These are phyloP conservation scores for Leucophenga maculata DNA, from an alignment of 2,888 invertebrate species.

Conservation along the genomic window DNA sequence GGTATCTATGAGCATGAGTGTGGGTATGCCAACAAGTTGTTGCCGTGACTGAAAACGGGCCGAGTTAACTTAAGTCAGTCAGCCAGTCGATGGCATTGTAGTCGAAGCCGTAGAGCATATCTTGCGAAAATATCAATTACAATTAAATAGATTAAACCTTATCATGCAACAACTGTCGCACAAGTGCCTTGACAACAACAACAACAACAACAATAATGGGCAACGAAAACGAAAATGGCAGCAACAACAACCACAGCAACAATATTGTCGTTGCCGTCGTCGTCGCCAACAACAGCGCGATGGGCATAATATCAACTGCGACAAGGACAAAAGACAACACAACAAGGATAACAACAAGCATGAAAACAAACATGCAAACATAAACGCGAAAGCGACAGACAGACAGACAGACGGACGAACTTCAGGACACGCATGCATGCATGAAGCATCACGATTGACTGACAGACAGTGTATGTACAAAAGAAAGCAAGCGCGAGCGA, in stretches of 20 bases:
- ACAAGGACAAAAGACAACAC: constrained; percentile 21
- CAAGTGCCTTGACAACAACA: constrained; percentile 54
- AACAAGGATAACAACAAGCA: constrained; percentile 41
- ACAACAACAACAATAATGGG: constrained; percentile 20
- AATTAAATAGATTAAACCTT: constrained; percentile 65
- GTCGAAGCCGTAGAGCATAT: constrained; percentile 42
- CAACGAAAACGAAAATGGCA: constrained; percentile 11
- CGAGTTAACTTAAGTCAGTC: neutral
- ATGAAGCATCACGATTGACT: constrained; percentile 3
- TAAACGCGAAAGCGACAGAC: constrained; percentile 15
- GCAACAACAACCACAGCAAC: neutral
- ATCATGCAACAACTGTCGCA: constrained; percentile 65
- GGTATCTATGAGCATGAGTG: neutral
- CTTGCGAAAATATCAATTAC: constrained; percentile 63
- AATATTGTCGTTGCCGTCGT: neutral
- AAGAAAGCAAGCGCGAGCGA: no score
- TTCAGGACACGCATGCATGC: neutral
- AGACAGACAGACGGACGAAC: constrained; percentile 42
- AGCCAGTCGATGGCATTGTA: neutral
- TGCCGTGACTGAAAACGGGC: neutral
- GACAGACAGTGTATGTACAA: neutral
- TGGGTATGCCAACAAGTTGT: constrained; percentile 56
- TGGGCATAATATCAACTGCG: constrained; percentile 11
- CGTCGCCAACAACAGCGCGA: neutral
- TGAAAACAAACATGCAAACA: constrained; percentile 36